A percentile compares a stretch with the other conserved stretches of the same genome.
Evolutionary conservation across 2,888 invertebrate genomes (phyloP).

Genomic region (Nephrotoma flavescens): DNA sequence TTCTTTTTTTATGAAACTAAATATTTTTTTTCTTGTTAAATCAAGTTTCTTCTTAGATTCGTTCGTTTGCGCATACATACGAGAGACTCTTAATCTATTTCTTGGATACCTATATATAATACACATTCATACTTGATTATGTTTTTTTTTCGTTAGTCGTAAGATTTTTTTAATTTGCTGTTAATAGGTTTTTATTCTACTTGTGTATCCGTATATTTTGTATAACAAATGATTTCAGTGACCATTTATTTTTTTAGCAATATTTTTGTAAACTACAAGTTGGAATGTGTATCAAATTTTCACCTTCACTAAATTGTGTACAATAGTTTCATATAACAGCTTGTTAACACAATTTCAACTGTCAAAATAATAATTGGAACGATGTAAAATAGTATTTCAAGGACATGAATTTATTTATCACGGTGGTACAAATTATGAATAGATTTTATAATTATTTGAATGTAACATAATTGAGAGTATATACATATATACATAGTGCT

Average conservation of each 20-base stretch:
- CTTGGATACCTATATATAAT: not conserved
- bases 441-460: not conserved
- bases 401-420: not conserved
- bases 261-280: not conserved
- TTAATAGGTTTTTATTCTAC: not conserved
- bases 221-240: not conserved
- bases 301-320: not conserved
- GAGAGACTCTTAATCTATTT: not conserved
- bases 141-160: not conserved
- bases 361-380: not conserved
- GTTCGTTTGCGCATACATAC: not conserved
- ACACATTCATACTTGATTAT: not conserved
- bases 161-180: not conserved
- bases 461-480: not conserved
- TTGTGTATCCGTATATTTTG: not conserved
- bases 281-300: not conserved
- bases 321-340: not conserved
- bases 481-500: too few species aligned
- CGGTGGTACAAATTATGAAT: not conserved
- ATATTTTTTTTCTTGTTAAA: not conserved
- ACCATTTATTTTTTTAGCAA: not conserved
- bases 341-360: not conserved
- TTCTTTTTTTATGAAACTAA: not conserved
- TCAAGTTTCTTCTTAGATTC: not conserved
- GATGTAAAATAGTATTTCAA: not conserved